A percentile compares a stretch with the other conserved stretches of the same genome.
phyloP scores from a whole-genome alignment of 1,140 invertebrate genomes.

The Mercenaria mercenaria region DNA sequence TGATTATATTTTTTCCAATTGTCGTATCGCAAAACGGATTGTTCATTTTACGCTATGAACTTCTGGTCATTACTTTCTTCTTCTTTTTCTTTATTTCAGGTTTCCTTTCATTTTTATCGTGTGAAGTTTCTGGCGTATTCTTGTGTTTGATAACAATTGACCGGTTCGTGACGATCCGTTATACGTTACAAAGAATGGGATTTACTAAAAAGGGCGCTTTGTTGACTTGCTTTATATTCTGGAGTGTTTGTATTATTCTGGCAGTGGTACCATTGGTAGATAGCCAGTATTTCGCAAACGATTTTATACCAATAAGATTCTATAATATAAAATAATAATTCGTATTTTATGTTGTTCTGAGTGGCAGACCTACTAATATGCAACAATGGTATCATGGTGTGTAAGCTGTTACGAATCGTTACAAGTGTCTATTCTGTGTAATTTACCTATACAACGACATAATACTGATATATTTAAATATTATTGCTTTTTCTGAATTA shows the following conservation, averaged over 20 bases:
- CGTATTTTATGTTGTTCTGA: not conserved
- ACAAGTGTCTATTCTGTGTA: too few relatives aligned
- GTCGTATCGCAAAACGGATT: too few relatives aligned
- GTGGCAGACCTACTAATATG: too few relatives aligned
- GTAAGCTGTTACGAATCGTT: too few relatives aligned
- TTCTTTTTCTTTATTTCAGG: not conserved
- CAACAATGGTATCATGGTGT: too few relatives aligned
- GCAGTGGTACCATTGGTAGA: conserved; percentile 67
- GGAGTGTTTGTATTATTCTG: conserved; percentile 65
- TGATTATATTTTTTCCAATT: too few relatives aligned
- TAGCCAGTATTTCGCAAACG: conserved; percentile 42
- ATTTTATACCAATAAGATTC: conserved; percentile 38
- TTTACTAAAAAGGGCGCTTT: conserved; percentile 57
- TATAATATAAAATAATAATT: not conserved
- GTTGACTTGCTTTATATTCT: conserved; percentile 42
- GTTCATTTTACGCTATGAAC: too few relatives aligned
- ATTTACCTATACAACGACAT: too few relatives aligned
- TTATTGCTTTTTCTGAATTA: too few relatives aligned
- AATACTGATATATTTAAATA: too few relatives aligned
- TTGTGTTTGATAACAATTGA: conserved; percentile 79
- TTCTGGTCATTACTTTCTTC: too few relatives aligned
- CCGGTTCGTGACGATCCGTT: conserved; percentile 74
- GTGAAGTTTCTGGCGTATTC: conserved; percentile 72
- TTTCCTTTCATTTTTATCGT: conserved; percentile 75
- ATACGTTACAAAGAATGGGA: conserved; percentile 71